These are phyloP conservation scores for Bubo blakistoni DNA, from an alignment of 2,113 vertebrate species.

Conservation along the genomic window DNA sequence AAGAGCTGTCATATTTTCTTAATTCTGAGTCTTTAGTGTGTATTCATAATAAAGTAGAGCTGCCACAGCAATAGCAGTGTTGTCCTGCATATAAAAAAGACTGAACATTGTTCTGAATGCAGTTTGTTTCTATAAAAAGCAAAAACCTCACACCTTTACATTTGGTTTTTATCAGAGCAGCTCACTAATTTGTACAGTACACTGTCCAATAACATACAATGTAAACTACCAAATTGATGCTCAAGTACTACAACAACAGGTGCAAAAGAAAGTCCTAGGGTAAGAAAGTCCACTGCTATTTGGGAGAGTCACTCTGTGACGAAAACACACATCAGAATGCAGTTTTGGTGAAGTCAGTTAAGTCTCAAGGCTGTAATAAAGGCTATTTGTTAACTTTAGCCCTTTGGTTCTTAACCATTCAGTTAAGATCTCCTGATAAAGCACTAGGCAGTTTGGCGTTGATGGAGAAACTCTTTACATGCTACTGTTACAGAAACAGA, in stretches of 20 bases:
- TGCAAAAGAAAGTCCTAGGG: background rate
- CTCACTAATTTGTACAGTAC: constrained; percentile 47
- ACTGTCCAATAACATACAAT: background rate
- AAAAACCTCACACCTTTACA: background rate
- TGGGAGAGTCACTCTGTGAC: background rate
- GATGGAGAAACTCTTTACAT: background rate
- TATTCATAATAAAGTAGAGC: constrained; percentile 31
- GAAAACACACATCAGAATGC: background rate
- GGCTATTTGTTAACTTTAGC: constrained; percentile 61
- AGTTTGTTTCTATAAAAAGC: constrained; percentile 7
- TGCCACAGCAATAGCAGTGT: background rate
- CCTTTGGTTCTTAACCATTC: constrained; percentile 57
- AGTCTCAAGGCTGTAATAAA: constrained; percentile 47
- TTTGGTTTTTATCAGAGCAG: constrained; percentile 30
- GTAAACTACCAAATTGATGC: constrained; percentile 4
- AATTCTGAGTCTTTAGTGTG: background rate
- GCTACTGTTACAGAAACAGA: background rate
- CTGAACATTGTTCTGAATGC: background rate
- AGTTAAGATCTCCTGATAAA: constrained; percentile 57
- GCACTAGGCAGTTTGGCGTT: constrained; percentile 26
- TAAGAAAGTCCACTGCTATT: background rate
- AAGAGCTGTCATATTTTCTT: background rate
- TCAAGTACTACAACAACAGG: background rate
- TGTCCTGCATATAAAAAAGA: background rate
- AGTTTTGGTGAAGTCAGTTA: constrained; percentile 35